Conservation (phyloP, 2,113 vertebrate species). For the Hippocampus comes region DNA sequence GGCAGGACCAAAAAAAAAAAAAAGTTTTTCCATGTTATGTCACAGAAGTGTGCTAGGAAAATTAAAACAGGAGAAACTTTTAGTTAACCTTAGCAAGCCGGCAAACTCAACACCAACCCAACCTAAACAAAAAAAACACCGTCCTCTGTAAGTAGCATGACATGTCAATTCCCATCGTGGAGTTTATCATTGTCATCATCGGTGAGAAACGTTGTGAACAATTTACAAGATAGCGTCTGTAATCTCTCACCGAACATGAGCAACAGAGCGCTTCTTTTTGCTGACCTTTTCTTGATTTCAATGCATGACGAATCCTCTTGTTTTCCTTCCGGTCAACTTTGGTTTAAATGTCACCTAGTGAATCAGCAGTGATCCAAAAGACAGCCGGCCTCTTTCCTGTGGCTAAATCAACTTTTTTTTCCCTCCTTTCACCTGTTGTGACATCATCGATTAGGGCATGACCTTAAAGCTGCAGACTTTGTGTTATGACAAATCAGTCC, state of each 20-base stretch:
- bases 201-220: background rate
- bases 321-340: slow-evolving; percentile 1
- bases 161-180: background rate
- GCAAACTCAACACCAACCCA: background rate
- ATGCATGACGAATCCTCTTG: background rate
- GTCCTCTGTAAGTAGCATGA: background rate
- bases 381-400: background rate
- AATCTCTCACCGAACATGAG: background rate
- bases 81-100: background rate
- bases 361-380: slow-evolving; percentile 12
- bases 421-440: slow-evolving; percentile 2
- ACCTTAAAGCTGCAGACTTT: background rate
- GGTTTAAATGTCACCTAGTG: slow-evolving; percentile 5
- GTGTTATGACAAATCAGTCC: no score
- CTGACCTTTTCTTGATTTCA: background rate
- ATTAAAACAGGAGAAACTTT: background rate
- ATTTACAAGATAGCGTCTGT: background rate
- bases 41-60: background rate
- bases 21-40: background rate
- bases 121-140: background rate
- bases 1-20: background rate
- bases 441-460: slow-evolving; percentile 12
- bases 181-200: background rate
- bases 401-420: background rate
- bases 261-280: background rate